A percentile compares a stretch with the other conserved stretches of the same genome.
Evolutionary conservation across 2,113 vertebrate genomes (phyloP).

Genomic region (Zosterops lateralis): DNA sequence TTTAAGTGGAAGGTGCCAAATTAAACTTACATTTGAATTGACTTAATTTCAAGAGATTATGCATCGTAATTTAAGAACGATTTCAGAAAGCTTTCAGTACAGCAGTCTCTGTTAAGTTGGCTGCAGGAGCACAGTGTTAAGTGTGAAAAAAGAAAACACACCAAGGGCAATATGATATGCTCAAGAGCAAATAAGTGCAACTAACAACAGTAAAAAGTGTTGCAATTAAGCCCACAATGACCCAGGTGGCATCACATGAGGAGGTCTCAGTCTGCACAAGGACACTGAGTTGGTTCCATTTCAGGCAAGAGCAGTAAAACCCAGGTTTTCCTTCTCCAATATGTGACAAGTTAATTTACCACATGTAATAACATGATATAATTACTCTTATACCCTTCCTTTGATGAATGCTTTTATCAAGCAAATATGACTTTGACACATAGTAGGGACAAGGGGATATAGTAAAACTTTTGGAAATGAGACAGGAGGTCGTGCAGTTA

Average conservation of each 20-base stretch:
- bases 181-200: slow-evolving; percentile 15
- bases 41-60: slow-evolving; percentile 61
- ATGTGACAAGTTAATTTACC: slow-evolving; percentile 18
- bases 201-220: slow-evolving; percentile 18
- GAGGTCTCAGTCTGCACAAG: background rate
- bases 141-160: background rate
- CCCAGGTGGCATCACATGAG: slow-evolving; percentile 26
- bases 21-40: slow-evolving; percentile 51
- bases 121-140: background rate
- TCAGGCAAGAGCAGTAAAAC: background rate
- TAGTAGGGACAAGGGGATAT: background rate
- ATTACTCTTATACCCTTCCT: background rate
- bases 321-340: background rate
- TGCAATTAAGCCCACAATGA: slow-evolving; percentile 39
- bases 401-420: background rate
- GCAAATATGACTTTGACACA: background rate
- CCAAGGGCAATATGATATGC: background rate
- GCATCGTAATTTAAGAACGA: background rate
- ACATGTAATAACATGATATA: background rate
- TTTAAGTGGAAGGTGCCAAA: slow-evolving; percentile 62
- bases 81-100: slow-evolving; percentile 47
- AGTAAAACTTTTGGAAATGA: background rate
- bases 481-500: background rate
- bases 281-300: slow-evolving; percentile 3
- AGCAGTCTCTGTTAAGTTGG: background rate